Base-by-base conservation (phyloP, 2,113 vertebrate species). In the Heterochromis multidens region DNA sequence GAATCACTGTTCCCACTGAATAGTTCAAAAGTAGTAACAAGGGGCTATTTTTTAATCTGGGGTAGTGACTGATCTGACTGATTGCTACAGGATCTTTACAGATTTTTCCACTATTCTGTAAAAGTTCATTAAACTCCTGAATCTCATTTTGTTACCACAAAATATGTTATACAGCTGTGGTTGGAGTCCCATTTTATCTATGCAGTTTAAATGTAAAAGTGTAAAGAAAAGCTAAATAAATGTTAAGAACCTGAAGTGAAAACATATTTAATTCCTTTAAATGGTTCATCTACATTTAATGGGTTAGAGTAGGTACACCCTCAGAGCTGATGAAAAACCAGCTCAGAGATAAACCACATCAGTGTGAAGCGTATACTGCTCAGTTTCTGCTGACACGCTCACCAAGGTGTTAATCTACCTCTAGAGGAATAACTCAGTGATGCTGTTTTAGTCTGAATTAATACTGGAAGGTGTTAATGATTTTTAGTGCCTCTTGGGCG, bases 41-140 rank as follows among this genome's bases (percentile, higher is more conserved):
- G 11, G 3, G 4, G 12, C 40, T 11, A 2, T 12, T 40, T 10
- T 43, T 43, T 13, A 43, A 14, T 43, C 40, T 43, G 40, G 40
- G 4, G 1, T 4, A 13, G 40, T 14, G 40, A 43, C n/a, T n/a
- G n/a, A n/a, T 12, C 9, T 37, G 35, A 37, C 35, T 37, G 35
- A 37, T 10, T 37, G 9, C 4, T 43, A 43, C 37, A 70, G 37
- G 0, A 17, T 27, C 37, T 6, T 23, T 0, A 1, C 37, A 27
- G 27, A n/a, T 67, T 25, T 67, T n/a, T 17, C n/a, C 6, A 43
- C 37, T 46, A 19, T 27, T 46, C 23, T 46, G 65, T 19, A 27
- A 3, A 70, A 11, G 9, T 19, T 70, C 1, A 19, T 46, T 70
- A 70, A 46, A 70, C 23, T 70, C 40, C 1, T 27, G 5, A 70